Evolutionary conservation across 23 tunicate species (phyloP), one percentile per base, ranked within the genome.

Genomic region (Ascidia mentula): DNA sequence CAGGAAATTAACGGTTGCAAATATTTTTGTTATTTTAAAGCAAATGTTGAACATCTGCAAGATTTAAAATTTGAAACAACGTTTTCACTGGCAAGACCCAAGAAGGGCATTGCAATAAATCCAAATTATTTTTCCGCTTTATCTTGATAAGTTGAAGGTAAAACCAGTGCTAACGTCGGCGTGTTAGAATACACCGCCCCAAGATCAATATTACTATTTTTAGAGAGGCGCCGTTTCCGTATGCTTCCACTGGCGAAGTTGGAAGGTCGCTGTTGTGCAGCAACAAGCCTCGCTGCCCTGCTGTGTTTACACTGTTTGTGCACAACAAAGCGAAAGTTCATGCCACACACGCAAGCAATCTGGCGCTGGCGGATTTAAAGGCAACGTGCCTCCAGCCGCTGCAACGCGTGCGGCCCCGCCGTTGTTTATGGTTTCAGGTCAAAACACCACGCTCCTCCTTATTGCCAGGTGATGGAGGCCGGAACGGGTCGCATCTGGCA

Each of bases 351-450:
- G 65, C 65, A 6, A 6, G 12, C 65, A 9, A 28, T 5, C 28
- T 53, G 65, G 22, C 24, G 65, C 24, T 53, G 65, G 65, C 65
- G 13, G 65, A 53, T 53, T 53, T 53, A 53, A 53, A 53, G 24
- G 65, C 28, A 26, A 53, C 65, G 22, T 26, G 24, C 65, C 24
- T 53, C 24, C 24, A 53, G 65, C 65, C 24, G 65, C 22, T 53
- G 24, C 65, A 28, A 53, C 65, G 65, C 65, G 65, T 53, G 65
- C 65, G 65, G 65, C 65, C 65, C 65, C n/a, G n/a, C 28, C 65
- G 13, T 9, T 53, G 65, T 53, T 53, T 53, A 53, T 28, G 13
- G 65, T 53, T 53, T 6, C 65, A 5, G 65, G 65, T 53, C 65
- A 53, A 53, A 53, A 53, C 13, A 53, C 65, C 65, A 26, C 24